Evolutionary conservation across 2,888 invertebrate genomes (phyloP), one percentile per base, ranked within the genome.

Genomic region (Melipona bicolor): DNA sequence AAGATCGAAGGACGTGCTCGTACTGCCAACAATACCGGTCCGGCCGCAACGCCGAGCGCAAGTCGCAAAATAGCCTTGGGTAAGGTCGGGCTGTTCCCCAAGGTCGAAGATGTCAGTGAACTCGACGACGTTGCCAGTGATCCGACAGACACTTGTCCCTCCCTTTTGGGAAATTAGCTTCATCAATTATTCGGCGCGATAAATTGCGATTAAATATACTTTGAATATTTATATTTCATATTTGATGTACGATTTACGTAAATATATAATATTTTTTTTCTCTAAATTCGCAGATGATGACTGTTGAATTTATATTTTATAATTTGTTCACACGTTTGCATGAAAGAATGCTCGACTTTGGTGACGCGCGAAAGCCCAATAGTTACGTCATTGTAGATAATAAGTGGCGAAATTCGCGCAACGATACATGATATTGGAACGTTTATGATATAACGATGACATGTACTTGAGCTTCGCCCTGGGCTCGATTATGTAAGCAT

Each of bases 21-120:
- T 72, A 81, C 79, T 87, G 89, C 83, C 87, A 88, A 87, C 83
- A 65, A 73, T 65, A 68, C 81, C 70, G 62, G 64, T 65, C 32
- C 73, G 75, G 65, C 43, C 9, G 49, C 77, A 72, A 50, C 65
- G 61, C 36, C 68, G 64, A 52, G 50, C 68, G 56, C 67, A 87
- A 83, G 75, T 87, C 82, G 87, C 77, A 84, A 89, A 89, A 87
- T 85, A 88, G 86, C 87, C 89, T 89, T 89, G 88, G 67, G 89
- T 88, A 89, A 89, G 89, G 89, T 89, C 88, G 83, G 78, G 89
- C 77, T 64, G 21, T 64, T 79, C 68, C 56, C 75, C 87, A 89
- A 89, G 89, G 89, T 84, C 74, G 86, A 61, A 73, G 43, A 52
- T 84, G 88, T 75, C 88, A 77, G 70, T 69, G 89, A 89, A 88